Percentiles rank a stretch among this genome's conserved stretches.
phyloP scores from a whole-genome alignment of 1,140 invertebrate species.

The Drosophila takahashii region DNA sequence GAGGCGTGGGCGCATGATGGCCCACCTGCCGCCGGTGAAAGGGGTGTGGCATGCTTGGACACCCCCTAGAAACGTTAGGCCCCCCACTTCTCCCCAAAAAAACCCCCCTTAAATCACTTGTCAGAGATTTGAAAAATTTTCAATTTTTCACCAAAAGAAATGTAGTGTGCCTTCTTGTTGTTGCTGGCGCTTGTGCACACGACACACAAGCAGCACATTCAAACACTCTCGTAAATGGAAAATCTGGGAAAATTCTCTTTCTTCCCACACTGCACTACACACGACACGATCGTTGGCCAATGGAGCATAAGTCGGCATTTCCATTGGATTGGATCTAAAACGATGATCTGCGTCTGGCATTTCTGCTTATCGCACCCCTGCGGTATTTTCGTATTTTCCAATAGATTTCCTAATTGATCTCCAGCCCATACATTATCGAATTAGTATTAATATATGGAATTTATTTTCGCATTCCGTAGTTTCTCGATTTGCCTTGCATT shows the following conservation, averaged over 20 bases:
- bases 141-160: constrained; percentile 35
- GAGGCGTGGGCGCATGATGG: constrained; percentile 19
- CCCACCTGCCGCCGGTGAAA: constrained; percentile 54
- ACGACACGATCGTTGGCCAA: constrained; percentile 19
- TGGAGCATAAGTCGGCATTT: constrained; percentile 44
- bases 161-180: constrained; percentile 31
- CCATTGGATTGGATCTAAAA: constrained; percentile 13
- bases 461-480: constrained; percentile 31
- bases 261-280: constrained; percentile 44
- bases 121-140: constrained; percentile 43
- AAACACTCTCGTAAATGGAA: constrained; percentile 13
- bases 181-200: constrained; percentile 74
- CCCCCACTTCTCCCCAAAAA: background rate
- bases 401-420: constrained; percentile 51
- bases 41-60: constrained; percentile 26
- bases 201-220: constrained; percentile 67
- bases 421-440: constrained; percentile 37
- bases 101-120: constrained; percentile 11
- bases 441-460: constrained; percentile 44
- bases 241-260: constrained; percentile 22
- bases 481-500: constrained; percentile 22
- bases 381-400: constrained; percentile 18
- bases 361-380: constrained; percentile 29
- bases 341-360: constrained; percentile 36
- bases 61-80: background rate